phyloP scores from a whole-genome alignment of 2,113 vertebrate genomes.

The Cichladusa arquata region DNA sequence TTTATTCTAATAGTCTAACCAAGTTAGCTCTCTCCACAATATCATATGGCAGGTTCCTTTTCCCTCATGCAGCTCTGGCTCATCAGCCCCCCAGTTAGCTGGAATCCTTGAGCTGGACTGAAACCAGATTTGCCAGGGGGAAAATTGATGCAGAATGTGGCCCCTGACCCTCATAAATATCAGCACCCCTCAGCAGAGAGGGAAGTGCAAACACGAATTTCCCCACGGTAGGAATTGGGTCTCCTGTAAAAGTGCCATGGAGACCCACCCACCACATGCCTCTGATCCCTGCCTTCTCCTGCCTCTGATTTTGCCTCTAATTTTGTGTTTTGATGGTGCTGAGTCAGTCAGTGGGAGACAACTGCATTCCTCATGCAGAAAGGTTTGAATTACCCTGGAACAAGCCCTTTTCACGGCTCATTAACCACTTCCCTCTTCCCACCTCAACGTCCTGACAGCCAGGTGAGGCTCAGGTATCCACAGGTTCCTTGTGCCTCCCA shows the following conservation, averaged over 20 bases:
- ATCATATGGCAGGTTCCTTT: background rate
- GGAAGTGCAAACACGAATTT: background rate
- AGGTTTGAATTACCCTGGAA: background rate
- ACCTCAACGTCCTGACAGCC: background rate
- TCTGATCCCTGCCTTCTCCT: background rate
- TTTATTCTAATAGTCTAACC: background rate
- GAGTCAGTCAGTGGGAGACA: conserved; percentile 24
- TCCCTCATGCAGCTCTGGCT: background rate
- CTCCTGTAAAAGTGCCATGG: background rate
- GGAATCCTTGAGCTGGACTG: background rate
- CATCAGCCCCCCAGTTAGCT: background rate
- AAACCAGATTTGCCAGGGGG: background rate
- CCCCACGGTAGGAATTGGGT: background rate
- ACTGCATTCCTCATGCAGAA: background rate
- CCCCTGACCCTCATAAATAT: background rate
- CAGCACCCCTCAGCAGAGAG: background rate
- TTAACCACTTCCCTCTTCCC: background rate
- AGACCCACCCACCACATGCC: conserved; percentile 12
- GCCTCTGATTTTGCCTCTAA: background rate
- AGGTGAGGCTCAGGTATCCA: background rate
- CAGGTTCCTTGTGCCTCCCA: background rate
- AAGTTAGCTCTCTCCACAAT: background rate
- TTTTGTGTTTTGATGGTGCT: conserved; percentile 12
- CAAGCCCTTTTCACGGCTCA: background rate
- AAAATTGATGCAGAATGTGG: background rate